A percentile compares a stretch with the other conserved stretches of the same genome.
Conservation (phyloP, 2,113 vertebrate genomes). For the Rhinogobius similis region DNA sequence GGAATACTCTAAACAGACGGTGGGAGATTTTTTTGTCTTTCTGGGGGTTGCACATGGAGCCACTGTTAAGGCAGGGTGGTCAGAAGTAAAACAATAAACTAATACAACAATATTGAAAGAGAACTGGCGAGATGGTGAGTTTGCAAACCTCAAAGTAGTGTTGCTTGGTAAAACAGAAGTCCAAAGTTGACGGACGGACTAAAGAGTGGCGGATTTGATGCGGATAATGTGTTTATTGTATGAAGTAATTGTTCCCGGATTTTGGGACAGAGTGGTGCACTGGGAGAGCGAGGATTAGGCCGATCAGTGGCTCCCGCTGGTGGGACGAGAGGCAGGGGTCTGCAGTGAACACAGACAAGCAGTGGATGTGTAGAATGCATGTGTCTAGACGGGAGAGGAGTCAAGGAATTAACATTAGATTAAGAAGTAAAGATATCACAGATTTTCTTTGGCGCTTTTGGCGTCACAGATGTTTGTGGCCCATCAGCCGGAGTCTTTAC, state of each 20-base stretch:
- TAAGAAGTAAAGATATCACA: neutral
- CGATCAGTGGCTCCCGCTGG: conserved; percentile 48
- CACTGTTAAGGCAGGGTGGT: conserved; percentile 30
- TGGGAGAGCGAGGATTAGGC: conserved; percentile 54
- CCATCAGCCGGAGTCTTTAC: too few species aligned
- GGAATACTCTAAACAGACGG: conserved; percentile 52
- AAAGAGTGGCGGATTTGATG: conserved; percentile 41
- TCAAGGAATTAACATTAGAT: conserved; percentile 5
- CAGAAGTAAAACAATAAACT: conserved; percentile 19
- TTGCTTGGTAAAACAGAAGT: conserved; percentile 27
- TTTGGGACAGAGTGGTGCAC: conserved; percentile 34
- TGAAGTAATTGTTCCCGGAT: conserved; percentile 63
- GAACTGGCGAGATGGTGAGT: conserved; percentile 16
- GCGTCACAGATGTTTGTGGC: neutral
- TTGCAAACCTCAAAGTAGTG: conserved; percentile 41
- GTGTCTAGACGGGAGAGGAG: conserved; percentile 13
- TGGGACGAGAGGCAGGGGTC: conserved; percentile 48
- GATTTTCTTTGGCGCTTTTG: neutral
- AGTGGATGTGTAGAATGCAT: too few species aligned
- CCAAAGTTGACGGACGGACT: conserved; percentile 21
- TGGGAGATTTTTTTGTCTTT: conserved; percentile 18
- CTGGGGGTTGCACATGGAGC: neutral
- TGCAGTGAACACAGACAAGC: conserved; percentile 20
- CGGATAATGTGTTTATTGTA: conserved; percentile 66
- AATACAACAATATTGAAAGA: conserved; percentile 38